These are phyloP conservation scores for Mesorhabditis sp. DNA, from an alignment of 2,888 invertebrate species.

Conservation along the genomic window DNA sequence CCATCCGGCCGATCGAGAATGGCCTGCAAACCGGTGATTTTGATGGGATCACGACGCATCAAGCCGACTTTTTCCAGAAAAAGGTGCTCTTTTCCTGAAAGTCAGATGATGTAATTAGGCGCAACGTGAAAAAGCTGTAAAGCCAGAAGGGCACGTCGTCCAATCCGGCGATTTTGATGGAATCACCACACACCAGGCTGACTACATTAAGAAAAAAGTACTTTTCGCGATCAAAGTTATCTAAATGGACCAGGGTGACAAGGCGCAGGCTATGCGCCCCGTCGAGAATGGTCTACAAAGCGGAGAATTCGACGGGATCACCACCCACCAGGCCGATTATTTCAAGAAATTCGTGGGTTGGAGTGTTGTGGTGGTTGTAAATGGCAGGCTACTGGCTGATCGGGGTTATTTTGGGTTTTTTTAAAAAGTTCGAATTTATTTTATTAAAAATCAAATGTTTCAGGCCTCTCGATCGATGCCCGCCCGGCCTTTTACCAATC, in stretches of 20 bases:
- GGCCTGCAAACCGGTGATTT: slow-evolving; percentile 16
- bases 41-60: slow-evolving; percentile 19
- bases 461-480: neutral
- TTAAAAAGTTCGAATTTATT: neutral
- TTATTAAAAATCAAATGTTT: neutral
- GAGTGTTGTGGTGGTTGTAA: neutral
- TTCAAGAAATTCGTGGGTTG: slow-evolving; percentile 8
- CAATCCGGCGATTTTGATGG: slow-evolving; percentile 12
- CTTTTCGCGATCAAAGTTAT: too few relatives aligned
- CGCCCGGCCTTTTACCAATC: neutral
- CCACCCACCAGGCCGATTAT: slow-evolving; percentile 22
- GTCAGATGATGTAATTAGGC: slow-evolving; percentile 13
- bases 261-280: slow-evolving; percentile 4
- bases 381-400: neutral
- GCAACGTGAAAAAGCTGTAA: slow-evolving; percentile 8
- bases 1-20: slow-evolving; percentile 11
- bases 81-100: slow-evolving; percentile 8
- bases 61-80: slow-evolving; percentile 14
- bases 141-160: neutral
- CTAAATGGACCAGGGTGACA: neutral
- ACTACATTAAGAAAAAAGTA: slow-evolving; percentile 14
- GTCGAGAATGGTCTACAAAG: slow-evolving; percentile 5
- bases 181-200: slow-evolving; percentile 13
- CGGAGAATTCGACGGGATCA: slow-evolving; percentile 30
- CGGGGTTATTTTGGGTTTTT: neutral